Conservation (phyloP, 1,140 invertebrate genomes). For the Berghia stephanieae region DNA sequence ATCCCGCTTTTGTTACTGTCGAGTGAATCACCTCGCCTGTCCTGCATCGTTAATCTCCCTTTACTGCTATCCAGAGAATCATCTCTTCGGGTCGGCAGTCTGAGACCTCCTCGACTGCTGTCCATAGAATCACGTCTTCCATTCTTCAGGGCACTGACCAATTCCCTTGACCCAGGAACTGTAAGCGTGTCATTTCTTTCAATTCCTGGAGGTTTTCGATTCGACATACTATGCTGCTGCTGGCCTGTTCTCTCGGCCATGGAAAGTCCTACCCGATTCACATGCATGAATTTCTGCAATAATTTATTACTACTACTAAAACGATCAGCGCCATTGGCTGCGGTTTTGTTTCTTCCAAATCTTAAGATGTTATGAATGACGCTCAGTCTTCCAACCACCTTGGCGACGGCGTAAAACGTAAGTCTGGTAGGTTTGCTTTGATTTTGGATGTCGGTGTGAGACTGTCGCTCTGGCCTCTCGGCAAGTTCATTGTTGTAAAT, state of each 20-base stretch:
- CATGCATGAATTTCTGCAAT: no score
- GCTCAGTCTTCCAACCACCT: not conserved
- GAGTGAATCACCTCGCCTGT: no score
- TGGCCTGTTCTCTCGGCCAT: not conserved
- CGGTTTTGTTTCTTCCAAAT: no score
- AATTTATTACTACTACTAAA: no score
- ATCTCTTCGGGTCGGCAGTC: not conserved
- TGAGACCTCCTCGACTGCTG: not conserved
- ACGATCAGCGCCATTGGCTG: no score
- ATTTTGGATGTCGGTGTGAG: not conserved
- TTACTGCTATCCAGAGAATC: not conserved
- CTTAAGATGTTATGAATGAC: no score
- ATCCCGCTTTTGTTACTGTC: no score
- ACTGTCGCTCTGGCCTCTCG: constrained; percentile 8
- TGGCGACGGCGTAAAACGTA: not conserved
- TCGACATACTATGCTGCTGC: not conserved
- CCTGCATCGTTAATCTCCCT: not conserved
- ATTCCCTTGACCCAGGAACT: no score
- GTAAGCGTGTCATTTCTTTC: not conserved
- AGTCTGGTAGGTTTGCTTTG: not conserved
- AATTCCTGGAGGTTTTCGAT: not conserved
- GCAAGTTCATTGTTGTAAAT: not conserved
- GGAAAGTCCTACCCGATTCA: no score
- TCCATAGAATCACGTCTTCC: not conserved
- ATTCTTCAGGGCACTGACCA: not conserved